A percentile compares a stretch with the other conserved stretches of the same genome.
These are phyloP conservation scores for Macrobrachium rosenbergii DNA, from an alignment of 1,140 invertebrate species.

Conservation along the genomic window DNA sequence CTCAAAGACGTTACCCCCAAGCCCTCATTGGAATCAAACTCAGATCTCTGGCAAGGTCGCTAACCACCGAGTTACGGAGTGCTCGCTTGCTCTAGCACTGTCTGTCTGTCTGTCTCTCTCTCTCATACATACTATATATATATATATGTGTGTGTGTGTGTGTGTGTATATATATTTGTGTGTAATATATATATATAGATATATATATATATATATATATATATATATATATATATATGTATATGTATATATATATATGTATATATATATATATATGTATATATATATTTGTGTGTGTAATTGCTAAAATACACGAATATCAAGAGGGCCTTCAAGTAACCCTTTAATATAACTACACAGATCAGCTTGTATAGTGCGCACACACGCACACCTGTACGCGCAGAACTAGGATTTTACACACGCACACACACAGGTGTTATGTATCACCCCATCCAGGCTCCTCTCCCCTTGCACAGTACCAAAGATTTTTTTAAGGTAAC, in stretches of 20 bases:
- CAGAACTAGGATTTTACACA: constrained; percentile 6
- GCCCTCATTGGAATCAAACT: no score
- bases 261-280: background rate
- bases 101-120: no score
- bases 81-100: no score
- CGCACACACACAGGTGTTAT: constrained; percentile 14
- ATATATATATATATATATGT: constrained; percentile 16
- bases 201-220: constrained; percentile 9
- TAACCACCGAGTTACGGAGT: no score
- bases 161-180: background rate
- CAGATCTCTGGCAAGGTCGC: no score
- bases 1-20: no score
- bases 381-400: background rate
- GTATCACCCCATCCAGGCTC: no score
- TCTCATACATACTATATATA: background rate
- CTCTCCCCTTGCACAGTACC: background rate
- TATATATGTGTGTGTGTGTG: background rate
- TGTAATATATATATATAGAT: background rate
- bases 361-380: background rate
- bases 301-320: background rate
- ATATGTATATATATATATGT: background rate
- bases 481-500: no score
- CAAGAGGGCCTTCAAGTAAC: background rate
- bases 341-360: background rate
- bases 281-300: no score